A percentile compares a stretch with the other conserved stretches of the same genome.
Conservation (phyloP, 2,888 invertebrate species). For the Rhagonycha fulva region DNA sequence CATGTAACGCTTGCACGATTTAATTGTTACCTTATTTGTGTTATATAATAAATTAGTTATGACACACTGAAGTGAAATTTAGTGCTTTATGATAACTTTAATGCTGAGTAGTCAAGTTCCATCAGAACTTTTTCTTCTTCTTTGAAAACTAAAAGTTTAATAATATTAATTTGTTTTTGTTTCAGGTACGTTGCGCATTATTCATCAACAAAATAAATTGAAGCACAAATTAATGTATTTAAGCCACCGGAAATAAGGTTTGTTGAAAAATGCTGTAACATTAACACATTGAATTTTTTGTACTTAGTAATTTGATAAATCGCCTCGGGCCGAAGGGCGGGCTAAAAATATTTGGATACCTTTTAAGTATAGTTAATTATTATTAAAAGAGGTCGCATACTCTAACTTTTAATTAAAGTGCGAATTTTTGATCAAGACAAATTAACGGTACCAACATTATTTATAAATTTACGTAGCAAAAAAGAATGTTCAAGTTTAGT, state of each 20-base stretch:
- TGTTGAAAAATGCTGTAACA: not conserved
- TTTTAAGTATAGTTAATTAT: not conserved
- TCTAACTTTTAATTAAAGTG: not conserved
- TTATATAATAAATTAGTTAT: not conserved
- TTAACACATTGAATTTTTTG: not conserved
- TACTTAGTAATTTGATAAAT: not conserved
- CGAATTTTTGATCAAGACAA: not conserved
- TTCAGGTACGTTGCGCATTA: not conserved
- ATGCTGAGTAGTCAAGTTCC: too few relatives aligned
- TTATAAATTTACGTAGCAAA: not conserved
- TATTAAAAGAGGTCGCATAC: not conserved
- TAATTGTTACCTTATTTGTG: not conserved
- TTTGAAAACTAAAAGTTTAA: not conserved
- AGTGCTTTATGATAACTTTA: not conserved
- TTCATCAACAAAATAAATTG: not conserved
- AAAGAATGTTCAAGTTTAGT: slow-evolving; percentile 6
- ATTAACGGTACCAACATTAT: not conserved
- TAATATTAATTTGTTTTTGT: not conserved
- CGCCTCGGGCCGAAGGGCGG: not conserved
- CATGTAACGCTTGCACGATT: not conserved
- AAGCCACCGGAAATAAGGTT: not conserved
- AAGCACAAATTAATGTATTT: not conserved
- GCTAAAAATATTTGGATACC: not conserved
- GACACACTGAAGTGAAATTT: not conserved
- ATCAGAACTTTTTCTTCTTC: too few relatives aligned